Evolutionary conservation across 2,797 vertebrate species (phyloP).

Genomic region (Danio tinwini): DNA sequence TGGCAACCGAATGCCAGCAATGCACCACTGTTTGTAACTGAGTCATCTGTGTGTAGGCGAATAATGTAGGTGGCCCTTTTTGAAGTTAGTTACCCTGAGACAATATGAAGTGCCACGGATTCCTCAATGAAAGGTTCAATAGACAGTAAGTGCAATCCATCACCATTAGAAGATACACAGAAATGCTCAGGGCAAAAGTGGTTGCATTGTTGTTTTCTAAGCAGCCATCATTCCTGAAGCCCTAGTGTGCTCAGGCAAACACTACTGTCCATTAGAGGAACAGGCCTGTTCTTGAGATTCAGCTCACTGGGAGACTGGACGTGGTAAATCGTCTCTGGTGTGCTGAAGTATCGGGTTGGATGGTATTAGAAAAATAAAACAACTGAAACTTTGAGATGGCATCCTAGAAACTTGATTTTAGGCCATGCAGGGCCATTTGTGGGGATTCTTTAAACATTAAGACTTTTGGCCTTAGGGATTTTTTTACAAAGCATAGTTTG

Average conservation of each 20-base stretch:
- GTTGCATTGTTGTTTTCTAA: conserved; percentile 39
- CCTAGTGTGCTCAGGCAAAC: conserved; percentile 33
- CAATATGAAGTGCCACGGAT: conserved; percentile 36
- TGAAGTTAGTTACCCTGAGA: conserved; percentile 43
- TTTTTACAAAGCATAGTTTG: too few species aligned
- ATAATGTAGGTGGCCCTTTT: conserved; percentile 20
- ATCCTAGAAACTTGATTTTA: too few species aligned
- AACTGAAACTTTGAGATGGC: not conserved
- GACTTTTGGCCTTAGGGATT: too few species aligned
- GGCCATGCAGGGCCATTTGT: too few species aligned
- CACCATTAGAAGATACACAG: conserved; percentile 38
- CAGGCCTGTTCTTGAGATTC: conserved; percentile 7
- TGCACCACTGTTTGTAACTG: conserved; percentile 5
- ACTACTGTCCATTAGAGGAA: conserved; percentile 29
- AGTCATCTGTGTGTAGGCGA: conserved; percentile 21
- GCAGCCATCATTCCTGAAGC: conserved; percentile 34
- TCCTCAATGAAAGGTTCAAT: conserved; percentile 37
- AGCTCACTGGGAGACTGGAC: conserved; percentile 15
- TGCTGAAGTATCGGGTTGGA: too few species aligned
- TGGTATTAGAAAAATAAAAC: not conserved
- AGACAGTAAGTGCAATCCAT: conserved; percentile 49
- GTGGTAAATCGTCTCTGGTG: conserved; percentile 10
- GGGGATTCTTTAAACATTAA: too few species aligned
- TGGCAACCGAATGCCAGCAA: conserved; percentile 17
- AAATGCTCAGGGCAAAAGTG: conserved; percentile 34